These are phyloP conservation scores for Hiodon tergisus DNA, from an alignment of 2,113 vertebrate genomes.

Conservation along the genomic window DNA sequence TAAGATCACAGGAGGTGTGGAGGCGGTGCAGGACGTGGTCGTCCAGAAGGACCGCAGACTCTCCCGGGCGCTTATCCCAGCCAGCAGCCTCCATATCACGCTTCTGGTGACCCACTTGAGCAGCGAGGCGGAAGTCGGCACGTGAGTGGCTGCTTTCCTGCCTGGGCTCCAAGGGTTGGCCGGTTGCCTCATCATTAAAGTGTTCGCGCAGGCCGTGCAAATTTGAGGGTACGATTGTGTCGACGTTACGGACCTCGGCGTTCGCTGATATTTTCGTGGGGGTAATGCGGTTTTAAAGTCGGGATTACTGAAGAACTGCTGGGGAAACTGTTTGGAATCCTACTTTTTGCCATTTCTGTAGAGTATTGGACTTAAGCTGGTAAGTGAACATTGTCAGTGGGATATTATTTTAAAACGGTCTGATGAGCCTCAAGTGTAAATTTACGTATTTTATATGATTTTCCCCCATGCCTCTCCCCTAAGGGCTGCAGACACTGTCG, in stretches of 20 bases:
- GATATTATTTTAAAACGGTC: not conserved
- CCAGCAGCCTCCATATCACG: slow-evolving; percentile 81
- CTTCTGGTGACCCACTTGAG: slow-evolving; percentile 81
- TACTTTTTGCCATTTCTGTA: not conserved
- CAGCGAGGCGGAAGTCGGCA: slow-evolving; percentile 73
- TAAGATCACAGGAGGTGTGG: slow-evolving; percentile 72
- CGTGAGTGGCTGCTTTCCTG: slow-evolving; percentile 63
- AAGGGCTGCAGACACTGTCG: not conserved
- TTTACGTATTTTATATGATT: not conserved
- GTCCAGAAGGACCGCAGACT: slow-evolving; percentile 74
- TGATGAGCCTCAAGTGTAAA: not conserved
- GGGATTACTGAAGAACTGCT: not conserved
- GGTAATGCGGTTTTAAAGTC: not conserved
- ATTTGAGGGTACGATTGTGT: not conserved
- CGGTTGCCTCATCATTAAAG: not conserved
- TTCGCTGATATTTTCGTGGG: too few species aligned
- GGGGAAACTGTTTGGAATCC: not conserved
- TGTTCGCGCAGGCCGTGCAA: too few species aligned
- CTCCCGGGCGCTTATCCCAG: slow-evolving; percentile 70
- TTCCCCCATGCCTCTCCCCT: too few species aligned
- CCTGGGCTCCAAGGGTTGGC: not conserved
- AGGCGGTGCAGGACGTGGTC: slow-evolving; percentile 70
- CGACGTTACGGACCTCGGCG: not conserved
- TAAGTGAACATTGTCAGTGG: not conserved
- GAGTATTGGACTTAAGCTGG: not conserved